These are phyloP conservation scores for Enteromius anoplus DNA, from an alignment of 2,797 vertebrate species.

Conservation along the genomic window DNA sequence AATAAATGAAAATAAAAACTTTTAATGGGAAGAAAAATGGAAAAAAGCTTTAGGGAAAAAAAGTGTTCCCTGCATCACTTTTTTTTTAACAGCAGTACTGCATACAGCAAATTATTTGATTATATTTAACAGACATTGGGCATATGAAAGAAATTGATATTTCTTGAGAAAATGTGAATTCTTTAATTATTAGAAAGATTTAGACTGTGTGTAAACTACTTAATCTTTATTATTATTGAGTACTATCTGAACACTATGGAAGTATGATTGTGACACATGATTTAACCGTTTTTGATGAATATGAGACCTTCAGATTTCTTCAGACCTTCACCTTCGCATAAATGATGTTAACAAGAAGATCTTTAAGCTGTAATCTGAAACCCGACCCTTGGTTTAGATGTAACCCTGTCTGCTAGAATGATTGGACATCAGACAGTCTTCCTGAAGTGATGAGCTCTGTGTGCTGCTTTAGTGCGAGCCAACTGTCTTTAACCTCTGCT, in stretches of 20 bases:
- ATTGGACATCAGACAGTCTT: conserved; percentile 9
- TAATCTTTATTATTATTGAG: not conserved
- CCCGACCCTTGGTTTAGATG: conserved; percentile 43
- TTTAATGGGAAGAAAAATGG: not conserved
- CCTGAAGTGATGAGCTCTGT: conserved; percentile 43
- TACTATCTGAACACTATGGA: not conserved
- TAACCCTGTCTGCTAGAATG: conserved; percentile 47
- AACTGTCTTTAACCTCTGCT: conserved; percentile 52
- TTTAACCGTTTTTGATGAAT: not conserved
- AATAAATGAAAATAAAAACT: not conserved
- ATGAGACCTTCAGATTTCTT: not conserved
- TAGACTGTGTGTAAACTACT: not conserved
- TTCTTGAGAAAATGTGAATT: not conserved
- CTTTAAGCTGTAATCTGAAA: conserved; percentile 46
- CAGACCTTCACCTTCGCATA: not conserved
- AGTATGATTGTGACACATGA: not conserved
- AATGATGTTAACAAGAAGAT: not conserved
- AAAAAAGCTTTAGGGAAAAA: not conserved
- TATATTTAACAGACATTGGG: not conserved
- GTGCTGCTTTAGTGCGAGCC: conserved; percentile 20
- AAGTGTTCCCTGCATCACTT: not conserved
- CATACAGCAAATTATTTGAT: not conserved
- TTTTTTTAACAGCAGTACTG: not conserved
- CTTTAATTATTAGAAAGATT: not conserved
- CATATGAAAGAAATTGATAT: not conserved